These are phyloP conservation scores for Callyntrura sp. DNA, from an alignment of 2,888 invertebrate species.

Conservation along the genomic window DNA sequence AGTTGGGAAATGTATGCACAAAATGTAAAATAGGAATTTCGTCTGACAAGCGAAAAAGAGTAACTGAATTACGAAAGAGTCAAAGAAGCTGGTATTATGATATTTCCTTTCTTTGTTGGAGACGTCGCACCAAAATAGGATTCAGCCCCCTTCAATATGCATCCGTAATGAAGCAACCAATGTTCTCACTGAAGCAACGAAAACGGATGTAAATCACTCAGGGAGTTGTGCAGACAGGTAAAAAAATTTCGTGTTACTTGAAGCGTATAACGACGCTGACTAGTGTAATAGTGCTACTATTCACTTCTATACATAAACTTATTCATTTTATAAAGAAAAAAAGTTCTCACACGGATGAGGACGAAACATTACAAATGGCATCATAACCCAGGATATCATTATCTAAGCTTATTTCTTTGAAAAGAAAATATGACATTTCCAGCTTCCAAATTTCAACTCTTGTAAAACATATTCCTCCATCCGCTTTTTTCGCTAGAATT, in stretches of 20 bases:
- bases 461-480: not conserved
- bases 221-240: not conserved
- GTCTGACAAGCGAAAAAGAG: not conserved
- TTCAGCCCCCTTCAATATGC: not conserved
- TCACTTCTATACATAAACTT: too few relatives aligned
- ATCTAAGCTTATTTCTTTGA: not conserved
- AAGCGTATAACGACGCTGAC: too few relatives aligned
- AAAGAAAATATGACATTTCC: not conserved
- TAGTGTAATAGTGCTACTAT: too few relatives aligned
- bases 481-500: constrained; percentile 10
- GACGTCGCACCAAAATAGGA: too few relatives aligned
- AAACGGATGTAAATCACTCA: constrained; percentile 43
- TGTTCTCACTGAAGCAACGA: constrained; percentile 22
- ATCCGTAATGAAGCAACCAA: not conserved
- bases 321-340: too few relatives aligned
- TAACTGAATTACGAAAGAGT: constrained; percentile 41
- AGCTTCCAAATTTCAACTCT: too few relatives aligned
- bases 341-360: not conserved
- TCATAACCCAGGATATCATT: constrained; percentile 31
- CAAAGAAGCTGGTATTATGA: constrained; percentile 35
- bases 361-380: constrained; percentile 32
- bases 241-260: too few relatives aligned
- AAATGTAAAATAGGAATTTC: not conserved
- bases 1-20: not conserved
- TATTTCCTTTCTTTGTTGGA: constrained; percentile 29